These are phyloP conservation scores for Heptascelio sp. DNA, from an alignment of 2,888 invertebrate genomes.

Conservation along the genomic window DNA sequence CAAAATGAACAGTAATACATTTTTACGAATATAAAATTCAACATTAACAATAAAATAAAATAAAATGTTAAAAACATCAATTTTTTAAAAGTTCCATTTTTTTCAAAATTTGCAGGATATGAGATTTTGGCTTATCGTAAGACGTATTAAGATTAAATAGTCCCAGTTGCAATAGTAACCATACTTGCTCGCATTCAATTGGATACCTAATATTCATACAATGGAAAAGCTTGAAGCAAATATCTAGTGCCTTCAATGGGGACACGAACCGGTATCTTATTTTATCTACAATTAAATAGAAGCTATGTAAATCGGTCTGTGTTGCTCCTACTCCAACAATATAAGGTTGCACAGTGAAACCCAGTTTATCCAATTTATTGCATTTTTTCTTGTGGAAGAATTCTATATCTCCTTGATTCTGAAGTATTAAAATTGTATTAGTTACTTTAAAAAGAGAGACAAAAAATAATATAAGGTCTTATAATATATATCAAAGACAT, in stretches of 20 bases:
- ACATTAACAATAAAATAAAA: too few relatives aligned
- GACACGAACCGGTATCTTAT: slow-evolving; percentile 15
- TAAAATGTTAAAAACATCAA: too few relatives aligned
- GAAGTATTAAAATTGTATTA: too few relatives aligned
- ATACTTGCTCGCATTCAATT: slow-evolving; percentile 31
- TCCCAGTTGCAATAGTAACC: slow-evolving; percentile 32
- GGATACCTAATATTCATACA: slow-evolving; percentile 33
- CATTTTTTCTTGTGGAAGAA: neutral
- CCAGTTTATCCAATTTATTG: neutral
- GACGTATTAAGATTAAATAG: neutral
- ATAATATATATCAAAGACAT: too few relatives aligned
- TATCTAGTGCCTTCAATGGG: slow-evolving; percentile 26
- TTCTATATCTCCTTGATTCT: slow-evolving; percentile 11
- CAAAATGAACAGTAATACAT: slow-evolving; percentile 31
- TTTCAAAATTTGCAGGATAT: too few relatives aligned
- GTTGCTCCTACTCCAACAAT: neutral
- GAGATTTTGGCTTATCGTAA: too few relatives aligned
- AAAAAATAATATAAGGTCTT: too few relatives aligned
- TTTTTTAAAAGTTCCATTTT: too few relatives aligned
- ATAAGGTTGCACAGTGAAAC: slow-evolving; percentile 30
- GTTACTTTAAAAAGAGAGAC: too few relatives aligned
- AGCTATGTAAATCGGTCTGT: neutral
- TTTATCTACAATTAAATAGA: slow-evolving; percentile 31
- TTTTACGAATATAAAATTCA: neutral
- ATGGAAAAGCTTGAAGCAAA: slow-evolving; percentile 41